phyloP scores from a whole-genome alignment of 2,113 vertebrate genomes.

The Bucco capensis region DNA sequence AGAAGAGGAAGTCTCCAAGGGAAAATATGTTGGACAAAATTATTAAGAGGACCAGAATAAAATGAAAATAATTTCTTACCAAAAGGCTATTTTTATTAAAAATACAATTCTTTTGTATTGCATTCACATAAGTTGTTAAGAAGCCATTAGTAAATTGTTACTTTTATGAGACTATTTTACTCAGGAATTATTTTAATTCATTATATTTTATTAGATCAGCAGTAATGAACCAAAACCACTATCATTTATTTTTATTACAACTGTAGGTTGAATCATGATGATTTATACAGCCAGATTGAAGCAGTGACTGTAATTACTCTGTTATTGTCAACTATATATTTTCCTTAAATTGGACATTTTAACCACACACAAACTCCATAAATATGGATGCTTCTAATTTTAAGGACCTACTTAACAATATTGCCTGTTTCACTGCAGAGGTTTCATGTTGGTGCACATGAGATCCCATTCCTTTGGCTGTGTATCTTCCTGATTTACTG shows the following conservation, averaged over 20 bases:
- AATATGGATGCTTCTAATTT: conserved; percentile 38
- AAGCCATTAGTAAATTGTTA: conserved; percentile 66
- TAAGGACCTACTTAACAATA: background rate
- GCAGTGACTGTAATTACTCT: conserved; percentile 71
- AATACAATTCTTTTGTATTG: conserved; percentile 38
- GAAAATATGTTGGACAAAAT: background rate
- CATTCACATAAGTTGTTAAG: conserved; percentile 28
- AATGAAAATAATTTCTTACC: conserved; percentile 12
- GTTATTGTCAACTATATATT: conserved; percentile 69
- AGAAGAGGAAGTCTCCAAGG: background rate
- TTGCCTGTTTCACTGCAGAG: background rate
- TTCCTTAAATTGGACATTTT: conserved; percentile 69
- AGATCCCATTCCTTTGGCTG: background rate
- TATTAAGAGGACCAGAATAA: background rate
- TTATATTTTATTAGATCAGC: conserved; percentile 75
- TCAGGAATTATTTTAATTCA: conserved; percentile 64
- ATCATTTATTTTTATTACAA: conserved; percentile 79
- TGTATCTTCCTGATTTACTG: background rate
- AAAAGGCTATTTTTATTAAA: conserved; percentile 43
- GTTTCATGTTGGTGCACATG: background rate
- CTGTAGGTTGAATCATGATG: conserved; percentile 71
- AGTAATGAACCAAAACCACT: conserved; percentile 74
- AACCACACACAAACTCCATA: conserved; percentile 41
- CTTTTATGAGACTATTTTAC: conserved; percentile 69
- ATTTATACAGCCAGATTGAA: conserved; percentile 74